Conservation (phyloP, 2,797 vertebrate genomes). For the Sparidentex hasta region DNA sequence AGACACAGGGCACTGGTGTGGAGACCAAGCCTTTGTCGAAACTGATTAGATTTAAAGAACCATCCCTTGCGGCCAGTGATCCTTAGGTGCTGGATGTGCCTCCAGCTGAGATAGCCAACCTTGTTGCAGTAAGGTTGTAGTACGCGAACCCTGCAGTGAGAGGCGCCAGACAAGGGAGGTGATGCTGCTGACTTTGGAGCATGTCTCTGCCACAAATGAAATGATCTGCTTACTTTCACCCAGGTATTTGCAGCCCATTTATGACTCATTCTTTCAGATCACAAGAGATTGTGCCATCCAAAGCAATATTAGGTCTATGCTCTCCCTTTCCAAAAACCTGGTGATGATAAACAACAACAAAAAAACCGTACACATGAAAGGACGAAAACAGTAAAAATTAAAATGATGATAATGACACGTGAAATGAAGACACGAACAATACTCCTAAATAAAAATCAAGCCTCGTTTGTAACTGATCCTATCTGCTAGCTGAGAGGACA, state of each 20-base stretch:
- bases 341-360: constrained; percentile 54
- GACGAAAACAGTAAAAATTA: constrained; percentile 13
- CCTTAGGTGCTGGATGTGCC: constrained; percentile 76
- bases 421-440: constrained; percentile 6
- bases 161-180: constrained; percentile 75
- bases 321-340: constrained; percentile 60
- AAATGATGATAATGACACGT: constrained; percentile 12
- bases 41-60: constrained; percentile 63
- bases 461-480: not conserved
- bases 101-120: constrained; percentile 62
- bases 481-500: not conserved
- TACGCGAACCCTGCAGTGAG: constrained; percentile 81
- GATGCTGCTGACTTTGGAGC: constrained; percentile 78
- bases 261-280: constrained; percentile 78
- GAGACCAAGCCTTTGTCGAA: constrained; percentile 74
- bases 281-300: constrained; percentile 50
- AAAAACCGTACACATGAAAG: constrained; percentile 10
- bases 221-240: constrained; percentile 85
- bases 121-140: constrained; percentile 58
- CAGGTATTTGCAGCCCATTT: constrained; percentile 85
- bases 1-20: constrained; percentile 84
- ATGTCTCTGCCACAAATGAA: constrained; percentile 84
- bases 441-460: not conserved
- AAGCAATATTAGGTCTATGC: constrained; percentile 33
- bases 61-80: constrained; percentile 72